Evolutionary conservation across 2,888 invertebrate species (phyloP), one percentile per base, ranked within the genome.

Genomic region (Dasypolia templi): DNA sequence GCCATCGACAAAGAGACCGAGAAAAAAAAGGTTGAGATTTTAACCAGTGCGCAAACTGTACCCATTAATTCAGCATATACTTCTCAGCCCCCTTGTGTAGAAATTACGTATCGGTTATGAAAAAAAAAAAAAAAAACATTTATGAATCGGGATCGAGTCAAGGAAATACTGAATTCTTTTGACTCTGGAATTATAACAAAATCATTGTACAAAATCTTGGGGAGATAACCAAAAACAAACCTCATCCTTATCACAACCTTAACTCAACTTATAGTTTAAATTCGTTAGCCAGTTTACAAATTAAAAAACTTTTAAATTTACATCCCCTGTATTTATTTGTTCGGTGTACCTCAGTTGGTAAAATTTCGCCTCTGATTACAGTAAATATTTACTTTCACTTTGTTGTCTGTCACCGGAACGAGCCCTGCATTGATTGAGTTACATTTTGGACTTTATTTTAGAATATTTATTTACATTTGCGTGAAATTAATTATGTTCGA

Each of bases 321-420:
- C 75, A 86, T 67, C 63, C 77, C n/a, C 51, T 49, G 75, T 77
- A 78, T 85, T 86, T 81, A 80, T 85, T 86, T 81, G 73, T 73
- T 53, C 35, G 65, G 80, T 83, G 65, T 82, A 75, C 76, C 82
- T 74, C 77, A 71, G 72, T 70, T 81, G 69, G 64, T 39, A 72
- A 86, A 74, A 83, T 92, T 91, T 92, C 87, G 87, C 72, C 82
- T 77, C 89, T 93, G 92, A 93, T 93, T 92, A 90, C 49, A 87
- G 75, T 88, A 91, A 93, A 93, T 77, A 92, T 93, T 92, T 89
- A 87, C 89, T 86, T 86, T 82, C 75, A 88, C 87, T 82, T 91
- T 88, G 91, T 88, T 88, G 76, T 75, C 65, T 88, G 79, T 75
- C 73, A 74, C 72, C 64, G 77, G 78, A 77, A 84, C 82, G 86